phyloP scores from a whole-genome alignment of 1,140 invertebrate species.

The Linepithema humile region DNA sequence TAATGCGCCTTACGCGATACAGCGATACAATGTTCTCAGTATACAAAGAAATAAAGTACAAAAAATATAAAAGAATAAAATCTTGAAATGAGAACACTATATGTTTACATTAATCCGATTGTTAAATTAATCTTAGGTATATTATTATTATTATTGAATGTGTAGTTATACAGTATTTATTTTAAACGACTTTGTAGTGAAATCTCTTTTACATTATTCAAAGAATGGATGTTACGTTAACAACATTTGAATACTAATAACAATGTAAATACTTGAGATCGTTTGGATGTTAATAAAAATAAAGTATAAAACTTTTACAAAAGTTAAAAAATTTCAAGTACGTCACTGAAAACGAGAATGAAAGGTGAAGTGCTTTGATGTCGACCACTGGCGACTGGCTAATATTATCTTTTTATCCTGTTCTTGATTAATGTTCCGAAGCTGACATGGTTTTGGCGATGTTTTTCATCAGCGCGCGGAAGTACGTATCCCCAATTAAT shows the following conservation, averaged over 20 bases:
- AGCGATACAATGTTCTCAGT: no score
- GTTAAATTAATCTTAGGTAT: neutral
- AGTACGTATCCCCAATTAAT: slow-evolving; percentile 35
- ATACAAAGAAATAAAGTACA: neutral
- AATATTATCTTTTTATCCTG: slow-evolving; percentile 38
- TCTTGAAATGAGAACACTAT: neutral
- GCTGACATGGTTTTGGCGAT: slow-evolving; percentile 26
- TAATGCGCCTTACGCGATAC: neutral
- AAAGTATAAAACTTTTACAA: neutral
- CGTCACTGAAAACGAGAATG: neutral
- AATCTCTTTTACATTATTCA: no score
- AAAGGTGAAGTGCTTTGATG: slow-evolving; percentile 43
- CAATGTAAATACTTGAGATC: no score
- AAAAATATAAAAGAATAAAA: neutral
- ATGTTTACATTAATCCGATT: neutral
- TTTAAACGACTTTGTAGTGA: no score
- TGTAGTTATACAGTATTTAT: no score
- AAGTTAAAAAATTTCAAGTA: neutral
- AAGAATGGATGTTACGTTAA: no score
- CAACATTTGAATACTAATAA: no score
- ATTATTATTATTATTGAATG: no score
- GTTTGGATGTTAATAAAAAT: neutral
- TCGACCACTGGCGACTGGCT: neutral
- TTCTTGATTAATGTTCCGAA: slow-evolving; percentile 40
- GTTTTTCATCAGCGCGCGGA: slow-evolving; percentile 30